Evolutionary conservation across 2,888 invertebrate genomes (phyloP).

Genomic region (Merodon equestris): DNA sequence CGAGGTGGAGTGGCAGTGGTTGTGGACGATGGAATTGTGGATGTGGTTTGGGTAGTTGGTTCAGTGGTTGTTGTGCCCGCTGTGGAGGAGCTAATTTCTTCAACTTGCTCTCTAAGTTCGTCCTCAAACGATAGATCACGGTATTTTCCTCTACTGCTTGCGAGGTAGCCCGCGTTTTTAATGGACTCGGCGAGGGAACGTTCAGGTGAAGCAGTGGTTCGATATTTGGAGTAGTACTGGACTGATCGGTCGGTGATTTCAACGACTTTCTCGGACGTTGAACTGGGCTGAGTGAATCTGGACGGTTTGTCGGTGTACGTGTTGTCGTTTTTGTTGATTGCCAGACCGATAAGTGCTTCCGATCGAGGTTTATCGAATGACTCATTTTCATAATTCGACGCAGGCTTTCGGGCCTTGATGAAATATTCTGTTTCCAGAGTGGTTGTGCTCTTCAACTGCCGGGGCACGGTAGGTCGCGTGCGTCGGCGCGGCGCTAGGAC

Average conservation of each 20-base stretch:
- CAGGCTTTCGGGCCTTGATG: constrained; percentile 70
- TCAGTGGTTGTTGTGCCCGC: constrained; percentile 75
- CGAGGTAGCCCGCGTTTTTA: constrained; percentile 76
- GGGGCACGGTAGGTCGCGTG: constrained; percentile 46
- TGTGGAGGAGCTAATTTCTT: constrained; percentile 73
- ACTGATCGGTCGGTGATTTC: constrained; percentile 74
- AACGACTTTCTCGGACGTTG: constrained; percentile 65
- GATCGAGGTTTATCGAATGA: constrained; percentile 72
- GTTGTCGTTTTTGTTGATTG: constrained; percentile 73
- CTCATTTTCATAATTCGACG: constrained; percentile 50
- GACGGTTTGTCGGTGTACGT: constrained; percentile 70
- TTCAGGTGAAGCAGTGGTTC: constrained; percentile 74
- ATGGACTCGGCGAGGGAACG: constrained; percentile 75
- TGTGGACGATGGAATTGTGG: constrained; percentile 44
- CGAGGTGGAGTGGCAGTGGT: constrained; percentile 32
- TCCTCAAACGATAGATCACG: constrained; percentile 73
- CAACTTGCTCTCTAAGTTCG: constrained; percentile 73
- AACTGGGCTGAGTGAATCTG: constrained; percentile 69
- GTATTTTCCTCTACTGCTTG: constrained; percentile 71
- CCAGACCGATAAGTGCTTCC: constrained; percentile 73
- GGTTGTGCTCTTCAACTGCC: constrained; percentile 56
- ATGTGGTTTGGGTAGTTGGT: constrained; percentile 69
- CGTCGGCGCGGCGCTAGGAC: constrained; percentile 37
- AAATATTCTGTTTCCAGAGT: constrained; percentile 70
- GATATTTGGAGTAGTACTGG: constrained; percentile 76